A percentile compares a stretch with the other conserved stretches of the same genome.
These are phyloP conservation scores for Lapara coniferarum DNA, from an alignment of 2,888 invertebrate genomes.

Conservation along the genomic window DNA sequence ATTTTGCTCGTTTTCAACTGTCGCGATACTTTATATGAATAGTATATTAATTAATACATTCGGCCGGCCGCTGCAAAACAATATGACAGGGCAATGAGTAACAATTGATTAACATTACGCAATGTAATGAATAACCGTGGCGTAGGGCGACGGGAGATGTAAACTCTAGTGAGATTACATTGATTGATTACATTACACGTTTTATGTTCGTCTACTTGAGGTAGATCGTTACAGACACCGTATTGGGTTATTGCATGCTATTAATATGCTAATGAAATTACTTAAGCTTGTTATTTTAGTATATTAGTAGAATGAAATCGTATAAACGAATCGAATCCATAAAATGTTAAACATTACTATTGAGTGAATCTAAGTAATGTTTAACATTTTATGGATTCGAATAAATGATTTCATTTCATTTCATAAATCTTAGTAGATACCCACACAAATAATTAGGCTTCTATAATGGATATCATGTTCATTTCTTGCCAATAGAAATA, in stretches of 20 bases:
- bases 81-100: constrained; percentile 28
- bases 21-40: background rate
- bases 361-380: no score
- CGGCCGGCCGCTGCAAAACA: constrained; percentile 28
- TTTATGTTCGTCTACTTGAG: constrained; percentile 15
- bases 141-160: background rate
- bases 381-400: no score
- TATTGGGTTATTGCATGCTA: background rate
- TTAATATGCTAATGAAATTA: background rate
- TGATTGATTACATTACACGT: constrained; percentile 12
- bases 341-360: no score
- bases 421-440: background rate
- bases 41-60: constrained; percentile 10
- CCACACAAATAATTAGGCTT: no score
- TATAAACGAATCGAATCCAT: no score
- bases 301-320: background rate
- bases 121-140: constrained; percentile 12
- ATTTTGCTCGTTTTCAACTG: background rate
- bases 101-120: constrained; percentile 17
- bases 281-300: background rate
- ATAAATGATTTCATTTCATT: no score
- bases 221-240: background rate
- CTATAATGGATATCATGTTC: background rate
- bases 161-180: constrained; percentile 16
- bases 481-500: background rate